Evolutionary conservation across 1,140 invertebrate genomes (phyloP).

Genomic region (Neodiprion pinetum): DNA sequence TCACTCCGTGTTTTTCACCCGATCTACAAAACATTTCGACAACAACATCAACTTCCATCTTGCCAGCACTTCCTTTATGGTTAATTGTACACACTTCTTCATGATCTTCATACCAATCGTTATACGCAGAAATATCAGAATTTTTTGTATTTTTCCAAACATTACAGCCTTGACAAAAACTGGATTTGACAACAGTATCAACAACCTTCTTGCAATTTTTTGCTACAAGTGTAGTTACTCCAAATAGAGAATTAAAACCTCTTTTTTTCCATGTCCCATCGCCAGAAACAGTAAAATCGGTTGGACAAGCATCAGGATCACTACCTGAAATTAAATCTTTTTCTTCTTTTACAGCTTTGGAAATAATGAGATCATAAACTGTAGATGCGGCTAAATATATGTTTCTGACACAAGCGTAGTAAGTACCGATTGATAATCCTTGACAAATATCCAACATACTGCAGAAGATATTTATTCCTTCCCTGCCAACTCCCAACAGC

Average conservation of each 20-base stretch:
- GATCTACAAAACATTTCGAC: constrained; percentile 37
- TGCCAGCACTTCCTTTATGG: constrained; percentile 35
- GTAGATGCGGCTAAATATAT: constrained; percentile 17
- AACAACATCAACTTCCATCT: constrained; percentile 39
- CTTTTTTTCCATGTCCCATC: not conserved
- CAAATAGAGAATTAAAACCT: constrained; percentile 19
- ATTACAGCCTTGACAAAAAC: constrained; percentile 27
- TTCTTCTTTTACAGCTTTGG: constrained; percentile 29
- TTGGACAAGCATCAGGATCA: constrained; percentile 14
- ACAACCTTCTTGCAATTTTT: constrained; percentile 24
- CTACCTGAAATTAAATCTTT: constrained; percentile 21
- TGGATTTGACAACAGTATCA: constrained; percentile 27
- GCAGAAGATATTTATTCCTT: constrained; percentile 37
- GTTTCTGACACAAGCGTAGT: constrained; percentile 29
- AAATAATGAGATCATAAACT: constrained; percentile 22
- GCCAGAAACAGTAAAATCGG: not conserved
- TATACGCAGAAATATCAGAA: constrained; percentile 20
- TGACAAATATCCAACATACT: constrained; percentile 36
- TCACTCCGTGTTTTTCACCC: constrained; percentile 27
- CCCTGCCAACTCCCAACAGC: constrained; percentile 33
- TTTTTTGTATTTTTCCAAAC: constrained; percentile 29
- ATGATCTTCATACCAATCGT: constrained; percentile 32
- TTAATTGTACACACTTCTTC: constrained; percentile 32
- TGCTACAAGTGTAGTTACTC: constrained; percentile 20
- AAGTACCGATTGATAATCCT: constrained; percentile 23